These are phyloP conservation scores for Rhegmatorhina hoffmannsi DNA, from an alignment of 2,113 vertebrate genomes.

Conservation along the genomic window DNA sequence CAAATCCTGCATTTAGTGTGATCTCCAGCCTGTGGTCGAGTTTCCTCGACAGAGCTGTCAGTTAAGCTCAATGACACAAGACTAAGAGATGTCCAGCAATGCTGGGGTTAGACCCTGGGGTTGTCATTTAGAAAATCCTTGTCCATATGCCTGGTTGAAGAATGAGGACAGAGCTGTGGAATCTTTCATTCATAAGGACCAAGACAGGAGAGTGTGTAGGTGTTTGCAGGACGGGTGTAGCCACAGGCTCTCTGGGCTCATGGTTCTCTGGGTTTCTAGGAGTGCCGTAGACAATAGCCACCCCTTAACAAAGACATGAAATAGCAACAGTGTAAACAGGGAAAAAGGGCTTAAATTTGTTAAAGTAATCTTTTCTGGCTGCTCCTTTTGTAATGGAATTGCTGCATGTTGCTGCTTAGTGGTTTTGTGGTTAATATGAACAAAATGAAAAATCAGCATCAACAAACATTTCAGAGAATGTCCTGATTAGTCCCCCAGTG, in stretches of 20 bases:
- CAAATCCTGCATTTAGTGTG: not conserved
- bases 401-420: not conserved
- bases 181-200: not conserved
- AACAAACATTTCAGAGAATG: constrained; percentile 32
- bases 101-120: not conserved
- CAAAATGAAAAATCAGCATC: constrained; percentile 17
- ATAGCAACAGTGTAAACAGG: not conserved
- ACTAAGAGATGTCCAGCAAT: not conserved
- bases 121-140: not conserved
- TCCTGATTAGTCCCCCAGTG: constrained; percentile 27
- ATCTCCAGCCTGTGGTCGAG: not conserved
- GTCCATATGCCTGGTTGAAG: not conserved
- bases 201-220: not conserved
- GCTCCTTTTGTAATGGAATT: not conserved
- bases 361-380: not conserved
- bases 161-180: not conserved
- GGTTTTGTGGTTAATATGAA: constrained; percentile 4
- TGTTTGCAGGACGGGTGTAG: not conserved
- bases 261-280: not conserved
- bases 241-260: not conserved
- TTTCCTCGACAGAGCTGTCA: not conserved
- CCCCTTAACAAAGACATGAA: not conserved
- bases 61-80: not conserved
- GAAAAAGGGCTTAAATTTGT: not conserved
- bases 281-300: not conserved